Conservation (phyloP, 2,888 invertebrate genomes). For the Cephus pulcher region DNA sequence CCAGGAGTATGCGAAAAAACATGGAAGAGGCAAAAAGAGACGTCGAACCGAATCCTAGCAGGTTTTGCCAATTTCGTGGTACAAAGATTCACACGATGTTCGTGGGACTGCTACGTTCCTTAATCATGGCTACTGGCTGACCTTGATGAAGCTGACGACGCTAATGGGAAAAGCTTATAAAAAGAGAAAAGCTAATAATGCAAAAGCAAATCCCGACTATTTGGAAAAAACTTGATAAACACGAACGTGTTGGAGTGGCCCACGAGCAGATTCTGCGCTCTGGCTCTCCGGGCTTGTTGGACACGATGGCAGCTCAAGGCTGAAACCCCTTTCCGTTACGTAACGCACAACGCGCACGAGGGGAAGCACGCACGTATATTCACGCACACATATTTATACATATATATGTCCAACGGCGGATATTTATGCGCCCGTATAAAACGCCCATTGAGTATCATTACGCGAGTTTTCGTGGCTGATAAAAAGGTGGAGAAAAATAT, state of each 20-base stretch:
- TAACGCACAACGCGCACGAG: background rate
- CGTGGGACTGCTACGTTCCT: background rate
- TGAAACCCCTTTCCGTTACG: conserved; percentile 8
- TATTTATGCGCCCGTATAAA: background rate
- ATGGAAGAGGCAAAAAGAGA: background rate
- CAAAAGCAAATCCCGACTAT: background rate
- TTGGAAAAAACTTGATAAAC: conserved; percentile 1
- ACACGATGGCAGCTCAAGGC: conserved; percentile 4
- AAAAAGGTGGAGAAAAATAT: background rate
- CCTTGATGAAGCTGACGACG: background rate
- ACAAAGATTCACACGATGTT: background rate
- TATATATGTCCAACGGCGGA: background rate
- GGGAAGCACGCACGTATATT: background rate
- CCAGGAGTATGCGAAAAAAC: background rate
- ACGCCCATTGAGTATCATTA: background rate
- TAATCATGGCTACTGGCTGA: background rate
- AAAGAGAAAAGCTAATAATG: background rate
- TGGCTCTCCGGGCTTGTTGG: conserved; percentile 3
- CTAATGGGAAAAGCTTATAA: background rate
- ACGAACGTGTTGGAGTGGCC: background rate
- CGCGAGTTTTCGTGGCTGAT: background rate
- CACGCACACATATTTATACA: background rate
- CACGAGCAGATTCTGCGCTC: conserved; percentile 4
- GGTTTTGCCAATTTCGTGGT: background rate
- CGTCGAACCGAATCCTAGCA: background rate